A percentile compares a stretch with the other conserved stretches of the same genome.
phyloP scores from a whole-genome alignment of 2,888 invertebrate genomes.

The Eupsilia transversa region DNA sequence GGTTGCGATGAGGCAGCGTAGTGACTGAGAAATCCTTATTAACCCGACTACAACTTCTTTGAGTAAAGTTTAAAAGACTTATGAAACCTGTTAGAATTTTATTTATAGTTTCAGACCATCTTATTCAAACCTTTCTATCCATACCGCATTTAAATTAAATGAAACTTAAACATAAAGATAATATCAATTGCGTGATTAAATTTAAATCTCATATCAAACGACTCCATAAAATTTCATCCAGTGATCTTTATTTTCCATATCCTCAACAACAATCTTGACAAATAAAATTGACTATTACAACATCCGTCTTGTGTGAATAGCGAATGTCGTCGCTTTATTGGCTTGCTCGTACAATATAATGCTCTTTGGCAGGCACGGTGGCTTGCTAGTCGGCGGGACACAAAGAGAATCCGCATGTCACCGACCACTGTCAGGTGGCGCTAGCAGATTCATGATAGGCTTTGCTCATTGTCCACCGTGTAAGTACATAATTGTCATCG shows the following conservation, averaged over 20 bases:
- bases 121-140: not conserved
- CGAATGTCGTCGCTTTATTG: conserved; percentile 66
- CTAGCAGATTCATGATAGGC: conserved; percentile 81
- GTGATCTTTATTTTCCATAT: conserved; percentile 54
- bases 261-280: conserved; percentile 47
- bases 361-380: conserved; percentile 67
- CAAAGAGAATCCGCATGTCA: conserved; percentile 84
- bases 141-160: not conserved
- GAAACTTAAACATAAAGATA: not conserved
- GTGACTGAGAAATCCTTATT: conserved; percentile 4
- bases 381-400: conserved; percentile 55
- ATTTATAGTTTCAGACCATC: not conserved
- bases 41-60: not conserved
- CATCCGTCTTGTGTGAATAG: conserved; percentile 67
- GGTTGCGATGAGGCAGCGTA: not conserved
- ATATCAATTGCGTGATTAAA: conserved; percentile 24
- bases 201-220: conserved; percentile 22
- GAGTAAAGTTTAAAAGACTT: not conserved
- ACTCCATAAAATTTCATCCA: conserved; percentile 31
- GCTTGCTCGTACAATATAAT: conserved; percentile 73
- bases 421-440: conserved; percentile 78
- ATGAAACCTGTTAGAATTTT: not conserved
- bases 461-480: conserved; percentile 80
- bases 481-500: conserved; percentile 79
- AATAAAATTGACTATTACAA: conserved; percentile 58